These are phyloP conservation scores for Turritopsis dohrnii DNA, from an alignment of 30 jellyfish, hydroid and myxozoan genomes.

Conservation along the genomic window DNA sequence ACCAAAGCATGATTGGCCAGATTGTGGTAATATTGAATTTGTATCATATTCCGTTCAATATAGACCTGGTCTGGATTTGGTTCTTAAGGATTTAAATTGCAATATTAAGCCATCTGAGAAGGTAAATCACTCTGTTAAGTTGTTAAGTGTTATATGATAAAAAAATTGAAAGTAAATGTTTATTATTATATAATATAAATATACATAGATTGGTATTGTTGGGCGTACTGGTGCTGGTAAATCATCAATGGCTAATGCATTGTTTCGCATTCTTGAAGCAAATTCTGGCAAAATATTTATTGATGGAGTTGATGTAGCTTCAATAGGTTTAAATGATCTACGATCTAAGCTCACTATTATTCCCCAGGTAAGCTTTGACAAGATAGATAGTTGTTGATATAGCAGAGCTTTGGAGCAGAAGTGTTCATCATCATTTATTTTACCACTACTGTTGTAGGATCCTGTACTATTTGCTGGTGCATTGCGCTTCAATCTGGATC, in stretches of 20 bases:
- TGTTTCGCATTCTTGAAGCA: slow-evolving; percentile 91
- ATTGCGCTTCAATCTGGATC: slow-evolving; percentile 83
- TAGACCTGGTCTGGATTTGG: slow-evolving; percentile 73
- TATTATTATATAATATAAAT: too few species aligned
- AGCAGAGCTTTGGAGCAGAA: too few species aligned
- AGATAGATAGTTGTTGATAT: too few species aligned
- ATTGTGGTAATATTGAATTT: slow-evolving; percentile 59
- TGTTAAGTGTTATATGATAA: too few species aligned
- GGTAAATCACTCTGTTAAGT: too few species aligned
- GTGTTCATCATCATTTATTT: too few species aligned
- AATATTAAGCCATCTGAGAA: slow-evolving; percentile 58
- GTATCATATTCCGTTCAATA: slow-evolving; percentile 63
- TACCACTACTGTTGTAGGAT: slow-evolving; percentile 80
- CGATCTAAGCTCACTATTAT: slow-evolving; percentile 84
- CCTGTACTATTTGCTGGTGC: slow-evolving; percentile 94
- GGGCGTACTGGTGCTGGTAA: slow-evolving; percentile 99
- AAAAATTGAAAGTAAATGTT: too few species aligned
- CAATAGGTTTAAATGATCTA: slow-evolving; percentile 73
- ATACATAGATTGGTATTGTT: slow-evolving; percentile 81
- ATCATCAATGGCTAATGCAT: slow-evolving; percentile 74
- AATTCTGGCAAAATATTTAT: slow-evolving; percentile 65
- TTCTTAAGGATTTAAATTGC: slow-evolving; percentile 42
- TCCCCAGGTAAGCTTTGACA: slow-evolving; percentile 99
- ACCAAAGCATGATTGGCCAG: slow-evolving; percentile 91
- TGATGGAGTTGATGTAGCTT: slow-evolving; percentile 71